A percentile compares a stretch with the other conserved stretches of the same genome.
phyloP scores from a whole-genome alignment of 2,888 invertebrate genomes.

The Limenitis arthemis region DNA sequence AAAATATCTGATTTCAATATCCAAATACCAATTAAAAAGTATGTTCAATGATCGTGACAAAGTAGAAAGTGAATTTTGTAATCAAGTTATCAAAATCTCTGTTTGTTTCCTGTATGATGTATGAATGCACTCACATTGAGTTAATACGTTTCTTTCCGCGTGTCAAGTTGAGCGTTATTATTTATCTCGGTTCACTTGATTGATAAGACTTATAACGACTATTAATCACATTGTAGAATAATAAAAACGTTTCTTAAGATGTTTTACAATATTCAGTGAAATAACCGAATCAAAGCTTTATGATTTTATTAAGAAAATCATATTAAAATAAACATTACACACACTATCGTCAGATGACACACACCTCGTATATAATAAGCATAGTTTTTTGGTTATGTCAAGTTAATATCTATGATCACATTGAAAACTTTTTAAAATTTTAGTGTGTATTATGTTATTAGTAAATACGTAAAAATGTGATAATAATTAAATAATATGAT shows the following conservation, averaged over 20 bases:
- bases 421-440: too few species aligned
- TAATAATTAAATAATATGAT: too few species aligned
- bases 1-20: slow-evolving; percentile 1
- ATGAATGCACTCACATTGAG: slow-evolving; percentile 10
- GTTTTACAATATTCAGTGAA: too few species aligned
- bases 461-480: too few species aligned
- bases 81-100: slow-evolving; percentile 18
- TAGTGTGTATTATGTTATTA: too few species aligned
- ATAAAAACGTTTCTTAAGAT: background rate
- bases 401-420: too few species aligned
- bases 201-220: slow-evolving; percentile 10
- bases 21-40: slow-evolving; percentile 1
- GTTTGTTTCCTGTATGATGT: slow-evolving; percentile 17
- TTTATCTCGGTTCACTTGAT: slow-evolving; percentile 11
- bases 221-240: background rate
- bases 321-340: too few species aligned
- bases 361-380: too few species aligned
- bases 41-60: slow-evolving; percentile 4
- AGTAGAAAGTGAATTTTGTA: slow-evolving; percentile 19
- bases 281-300: too few species aligned
- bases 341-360: too few species aligned
- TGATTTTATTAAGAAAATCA: too few species aligned
- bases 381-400: too few species aligned
- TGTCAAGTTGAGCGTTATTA: slow-evolving; percentile 12
- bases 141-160: slow-evolving; percentile 17